Base-by-base conservation (phyloP, 2,888 invertebrate genomes). In the Brachypalpus laphriformis region DNA sequence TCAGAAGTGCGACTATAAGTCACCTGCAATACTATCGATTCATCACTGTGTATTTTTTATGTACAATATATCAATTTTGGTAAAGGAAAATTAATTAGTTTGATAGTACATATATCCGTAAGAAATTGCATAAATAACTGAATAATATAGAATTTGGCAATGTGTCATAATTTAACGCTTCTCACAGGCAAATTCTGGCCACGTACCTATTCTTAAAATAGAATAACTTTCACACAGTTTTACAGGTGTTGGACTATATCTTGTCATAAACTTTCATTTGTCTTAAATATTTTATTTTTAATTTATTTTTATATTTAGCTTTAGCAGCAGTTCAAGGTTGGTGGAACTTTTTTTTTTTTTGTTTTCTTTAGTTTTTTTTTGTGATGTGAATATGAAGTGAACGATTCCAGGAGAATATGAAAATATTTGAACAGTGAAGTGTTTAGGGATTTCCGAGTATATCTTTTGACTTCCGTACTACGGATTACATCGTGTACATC, bases 181-280 rank as follows among this genome's bases (percentile, higher is more conserved):
- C 34, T 56, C 42, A 31, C 71, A 22, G n/a, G 31, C n/a, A 49
- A 34, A 59, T 51, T 28, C 14, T 40, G 40, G n/a, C 25, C 14
- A 47, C 28, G 25, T 72, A 66, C 25, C 28, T 49, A 22, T 45
- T 74, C 51, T 70, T 6, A 70, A 80, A 80, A 80, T 83, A 82
- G 82, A 77, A 61, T 16, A 63, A 68, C 51, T 59, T 74, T 66
- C 75, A 63, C 61, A 83, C 49, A 56, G 47, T 47, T 57, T 80
- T 65, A 80, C 83, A 83, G 83, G 83, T 83, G 83, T 80, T 70
- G 74, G 59, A 57, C 65, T 51, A 54, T 72, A 45, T 63, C 11
- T 78, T 72, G 82, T 72, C 72, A 68, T 78, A 72, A 47, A 25
- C 56, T 57, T 57, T 75, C 40, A 56, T 65, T 65, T 66, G 57